A percentile compares a stretch with the other conserved stretches of the same genome.
These are phyloP conservation scores for Ibycter americanus DNA, from an alignment of 2,797 vertebrate genomes.

Conservation along the genomic window DNA sequence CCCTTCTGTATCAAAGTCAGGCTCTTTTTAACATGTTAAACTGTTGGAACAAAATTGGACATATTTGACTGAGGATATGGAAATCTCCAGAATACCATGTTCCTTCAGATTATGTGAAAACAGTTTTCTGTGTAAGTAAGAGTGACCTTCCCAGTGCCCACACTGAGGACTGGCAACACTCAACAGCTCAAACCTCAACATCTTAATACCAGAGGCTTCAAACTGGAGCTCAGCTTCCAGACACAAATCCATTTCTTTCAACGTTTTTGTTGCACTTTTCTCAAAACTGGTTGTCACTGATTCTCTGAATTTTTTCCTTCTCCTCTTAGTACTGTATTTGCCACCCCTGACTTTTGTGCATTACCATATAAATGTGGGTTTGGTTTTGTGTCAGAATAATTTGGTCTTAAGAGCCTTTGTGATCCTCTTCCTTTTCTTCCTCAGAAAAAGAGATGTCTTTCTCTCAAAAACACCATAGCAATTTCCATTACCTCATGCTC, in stretches of 20 bases:
- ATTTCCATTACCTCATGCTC: constrained; percentile 63
- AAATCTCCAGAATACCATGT: neutral
- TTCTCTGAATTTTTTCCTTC: neutral
- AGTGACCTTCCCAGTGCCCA: neutral
- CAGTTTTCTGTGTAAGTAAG: neutral
- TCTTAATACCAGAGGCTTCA: neutral
- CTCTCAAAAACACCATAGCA: neutral
- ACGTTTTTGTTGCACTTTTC: neutral
- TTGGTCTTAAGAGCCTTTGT: neutral
- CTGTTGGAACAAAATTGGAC: neutral
- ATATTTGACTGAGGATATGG: neutral
- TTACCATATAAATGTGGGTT: neutral
- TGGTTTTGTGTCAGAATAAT: constrained; percentile 19
- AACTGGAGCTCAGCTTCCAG: neutral
- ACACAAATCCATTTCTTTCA: neutral
- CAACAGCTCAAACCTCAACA: neutral
- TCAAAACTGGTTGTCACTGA: neutral
- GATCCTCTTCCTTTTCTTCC: neutral
- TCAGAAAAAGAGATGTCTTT: constrained; percentile 19
- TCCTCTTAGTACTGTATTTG: neutral
- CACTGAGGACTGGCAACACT: neutral
- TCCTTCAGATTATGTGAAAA: neutral
- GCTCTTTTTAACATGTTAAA: neutral
- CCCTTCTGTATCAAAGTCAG: neutral
- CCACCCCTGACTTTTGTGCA: neutral